Percentiles rank a stretch among this genome's conserved stretches.
Conservation (phyloP, 1,140 invertebrate species). For the Aphelinus certus region DNA sequence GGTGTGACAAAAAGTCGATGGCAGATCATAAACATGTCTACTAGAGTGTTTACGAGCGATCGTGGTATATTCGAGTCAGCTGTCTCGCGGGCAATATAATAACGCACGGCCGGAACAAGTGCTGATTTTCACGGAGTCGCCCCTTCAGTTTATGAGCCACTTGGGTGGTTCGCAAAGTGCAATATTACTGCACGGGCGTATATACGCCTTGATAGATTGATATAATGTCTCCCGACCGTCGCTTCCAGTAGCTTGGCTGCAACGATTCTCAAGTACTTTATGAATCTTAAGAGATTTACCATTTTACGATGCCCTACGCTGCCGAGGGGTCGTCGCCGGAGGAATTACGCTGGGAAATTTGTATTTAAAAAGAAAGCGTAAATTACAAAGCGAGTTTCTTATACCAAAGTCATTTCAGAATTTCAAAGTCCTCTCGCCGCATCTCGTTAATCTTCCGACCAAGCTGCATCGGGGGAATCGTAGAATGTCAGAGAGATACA, state of each 20-base stretch:
- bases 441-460: too few relatives aligned
- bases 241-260: too few relatives aligned
- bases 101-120: not conserved
- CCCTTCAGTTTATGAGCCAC: constrained; percentile 1
- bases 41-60: constrained; percentile 15
- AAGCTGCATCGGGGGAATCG: too few relatives aligned
- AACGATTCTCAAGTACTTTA: constrained; percentile 20
- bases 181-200: not conserved
- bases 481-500: too few relatives aligned
- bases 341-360: too few relatives aligned
- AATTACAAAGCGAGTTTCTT: too few relatives aligned
- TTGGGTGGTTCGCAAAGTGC: constrained; percentile 6
- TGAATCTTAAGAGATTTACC: constrained; percentile 23
- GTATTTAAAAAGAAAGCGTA: too few relatives aligned
- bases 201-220: constrained; percentile 21
- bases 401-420: too few relatives aligned
- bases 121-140: constrained; percentile 14
- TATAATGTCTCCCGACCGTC: constrained; percentile 2
- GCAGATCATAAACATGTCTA: too few relatives aligned
- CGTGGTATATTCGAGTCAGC: constrained; percentile 7
- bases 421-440: too few relatives aligned
- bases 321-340: too few relatives aligned
- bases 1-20: too few relatives aligned
- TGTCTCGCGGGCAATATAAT: constrained; percentile 6
- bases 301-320: not conserved